Evolutionary conservation across 2,113 vertebrate species (phyloP), one percentile per base, ranked within the genome.

Genomic region (Crotalus tigris): DNA sequence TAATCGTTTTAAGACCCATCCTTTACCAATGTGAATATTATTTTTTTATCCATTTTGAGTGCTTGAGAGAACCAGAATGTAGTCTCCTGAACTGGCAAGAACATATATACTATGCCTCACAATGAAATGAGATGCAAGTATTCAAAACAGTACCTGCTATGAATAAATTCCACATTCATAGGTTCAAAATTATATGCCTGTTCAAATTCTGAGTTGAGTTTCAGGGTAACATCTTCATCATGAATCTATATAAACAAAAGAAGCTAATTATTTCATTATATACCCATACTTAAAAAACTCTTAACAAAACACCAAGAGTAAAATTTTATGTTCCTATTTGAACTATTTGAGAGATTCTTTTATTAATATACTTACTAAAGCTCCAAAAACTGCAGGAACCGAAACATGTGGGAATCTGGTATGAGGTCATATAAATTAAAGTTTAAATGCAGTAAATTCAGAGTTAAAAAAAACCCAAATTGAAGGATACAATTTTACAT

Each of bases 81-180:
- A 21, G 88, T 13, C 33, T 26, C 21, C 10, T 19, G 3, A 87
- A 87, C 23, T 53, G n/a, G 49, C 49, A 69, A 75, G 3, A 24
- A 29, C 49, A 19, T 24, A 33, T 3, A 29, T 1, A 23, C 10
- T 26, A 64, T 87, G 85, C 10, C 33, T 23, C 55, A 87, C 5
- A 92, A 33, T 85, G 3, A 75, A 54, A 3, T 39, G 5, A 61
- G 21, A 39, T 39, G 9, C 11, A 90, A 59, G 4, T 39, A 26
- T 53, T 69, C 6, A 8, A 69, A 81, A 89, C 3, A 89, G 94
- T 94, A 99, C 99, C 99, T 98, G 97, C 98, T 98, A 24, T 97
- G 98, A 1, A 97, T 97, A 92, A 99, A 99, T 92, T 99, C 99
- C 54, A 99, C 98, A 92, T 99, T 98, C 96, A 99, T 97, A 1